Conservation (phyloP, 2,888 invertebrate species). For the Drosophila mimica region DNA sequence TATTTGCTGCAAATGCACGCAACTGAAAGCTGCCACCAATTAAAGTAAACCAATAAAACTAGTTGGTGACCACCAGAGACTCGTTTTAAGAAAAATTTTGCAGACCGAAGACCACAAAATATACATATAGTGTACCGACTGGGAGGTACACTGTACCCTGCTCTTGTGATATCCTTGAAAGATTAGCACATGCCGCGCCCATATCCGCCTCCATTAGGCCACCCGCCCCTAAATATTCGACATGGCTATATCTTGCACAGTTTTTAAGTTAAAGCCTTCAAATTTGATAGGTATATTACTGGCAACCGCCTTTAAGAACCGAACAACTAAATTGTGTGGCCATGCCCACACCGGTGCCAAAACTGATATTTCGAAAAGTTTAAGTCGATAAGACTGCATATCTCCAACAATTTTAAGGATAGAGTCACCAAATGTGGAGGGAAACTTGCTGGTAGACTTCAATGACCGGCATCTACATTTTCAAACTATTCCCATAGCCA, state of each 20-base stretch:
- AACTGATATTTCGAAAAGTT: background rate
- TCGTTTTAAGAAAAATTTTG: background rate
- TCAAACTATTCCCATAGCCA: background rate
- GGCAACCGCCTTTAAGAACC: too few relatives aligned
- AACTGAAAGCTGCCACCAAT: background rate
- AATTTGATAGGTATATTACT: too few relatives aligned
- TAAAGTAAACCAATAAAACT: background rate
- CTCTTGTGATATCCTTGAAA: background rate
- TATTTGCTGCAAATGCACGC: background rate
- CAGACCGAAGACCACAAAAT: background rate
- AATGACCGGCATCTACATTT: background rate
- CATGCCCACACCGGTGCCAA: too few relatives aligned
- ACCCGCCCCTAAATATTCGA: too few relatives aligned
- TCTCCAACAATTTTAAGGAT: background rate
- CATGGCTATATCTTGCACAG: too few relatives aligned
- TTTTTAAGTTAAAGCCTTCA: too few relatives aligned
- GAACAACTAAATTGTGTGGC: too few relatives aligned
- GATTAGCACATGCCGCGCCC: too few relatives aligned
- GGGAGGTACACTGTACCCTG: background rate
- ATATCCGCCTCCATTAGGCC: too few relatives aligned
- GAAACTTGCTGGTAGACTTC: background rate
- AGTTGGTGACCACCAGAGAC: background rate
- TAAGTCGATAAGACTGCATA: background rate
- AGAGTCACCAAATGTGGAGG: background rate
- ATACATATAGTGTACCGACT: background rate